phyloP scores from a whole-genome alignment of 1,140 invertebrate species.

The Episyrphus balteatus region DNA sequence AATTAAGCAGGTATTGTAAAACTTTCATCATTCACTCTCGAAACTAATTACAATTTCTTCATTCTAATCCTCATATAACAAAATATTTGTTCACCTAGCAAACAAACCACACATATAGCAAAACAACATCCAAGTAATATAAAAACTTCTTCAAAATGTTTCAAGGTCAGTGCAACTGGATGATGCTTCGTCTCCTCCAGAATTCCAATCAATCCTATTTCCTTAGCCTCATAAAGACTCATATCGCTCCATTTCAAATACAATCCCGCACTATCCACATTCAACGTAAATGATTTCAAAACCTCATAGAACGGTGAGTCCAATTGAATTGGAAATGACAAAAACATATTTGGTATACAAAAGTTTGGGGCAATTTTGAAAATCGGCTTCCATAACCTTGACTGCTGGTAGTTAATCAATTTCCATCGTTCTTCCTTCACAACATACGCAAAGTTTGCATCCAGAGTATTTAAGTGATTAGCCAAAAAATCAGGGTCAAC shows the following conservation, averaged over 20 bases:
- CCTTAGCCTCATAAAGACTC: conserved; percentile 3
- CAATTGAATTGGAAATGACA: conserved; percentile 2
- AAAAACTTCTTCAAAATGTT: too few relatives aligned
- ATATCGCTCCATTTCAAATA: background rate
- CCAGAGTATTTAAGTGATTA: background rate
- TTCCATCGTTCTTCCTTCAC: background rate
- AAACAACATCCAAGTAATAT: too few relatives aligned
- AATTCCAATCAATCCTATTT: background rate
- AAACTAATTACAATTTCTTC: too few relatives aligned
- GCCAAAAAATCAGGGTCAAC: background rate
- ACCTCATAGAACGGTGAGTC: background rate
- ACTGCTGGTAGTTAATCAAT: background rate
- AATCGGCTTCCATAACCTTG: background rate
- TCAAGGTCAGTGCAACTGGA: background rate
- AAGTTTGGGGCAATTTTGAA: conserved; percentile 1
- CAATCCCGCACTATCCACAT: background rate
- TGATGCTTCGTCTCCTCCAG: background rate
- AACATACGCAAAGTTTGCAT: conserved; percentile 2
- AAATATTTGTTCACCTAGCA: too few relatives aligned
- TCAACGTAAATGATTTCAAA: background rate
- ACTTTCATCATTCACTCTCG: too few relatives aligned
- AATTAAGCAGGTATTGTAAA: too few relatives aligned
- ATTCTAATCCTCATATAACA: too few relatives aligned
- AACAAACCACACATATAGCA: too few relatives aligned
- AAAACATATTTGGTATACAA: background rate